These are phyloP conservation scores for Zeus faber DNA, from an alignment of 2,113 vertebrate species.

Conservation along the genomic window DNA sequence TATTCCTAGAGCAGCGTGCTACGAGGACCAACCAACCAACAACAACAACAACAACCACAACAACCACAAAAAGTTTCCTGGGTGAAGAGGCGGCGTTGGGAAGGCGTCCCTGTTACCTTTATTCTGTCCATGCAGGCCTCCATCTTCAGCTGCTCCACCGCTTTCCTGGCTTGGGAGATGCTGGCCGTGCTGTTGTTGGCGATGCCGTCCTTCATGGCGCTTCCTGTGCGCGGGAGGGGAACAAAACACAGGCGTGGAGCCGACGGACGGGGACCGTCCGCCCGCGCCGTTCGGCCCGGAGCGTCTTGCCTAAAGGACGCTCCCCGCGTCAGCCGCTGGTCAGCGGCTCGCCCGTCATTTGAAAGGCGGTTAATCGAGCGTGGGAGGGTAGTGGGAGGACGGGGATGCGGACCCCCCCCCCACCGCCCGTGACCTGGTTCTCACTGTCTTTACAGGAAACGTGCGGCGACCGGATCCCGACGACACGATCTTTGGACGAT, in stretches of 20 bases:
- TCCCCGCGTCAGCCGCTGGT: not conserved
- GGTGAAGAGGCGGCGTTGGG: not conserved
- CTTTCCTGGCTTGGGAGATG: slow-evolving; percentile 95
- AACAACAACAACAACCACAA: not conserved
- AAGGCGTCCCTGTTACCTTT: no score
- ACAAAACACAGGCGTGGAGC: slow-evolving; percentile 17
- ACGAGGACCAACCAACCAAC: no score
- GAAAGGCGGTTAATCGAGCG: no score
- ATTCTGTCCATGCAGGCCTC: slow-evolving; percentile 98
- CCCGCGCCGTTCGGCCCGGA: no score
- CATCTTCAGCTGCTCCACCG: slow-evolving; percentile 98
- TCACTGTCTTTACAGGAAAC: no score
- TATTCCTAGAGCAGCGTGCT: no score
- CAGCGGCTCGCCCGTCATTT: no score
- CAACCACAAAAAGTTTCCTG: not conserved
- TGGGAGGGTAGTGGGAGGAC: no score
- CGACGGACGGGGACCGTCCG: not conserved
- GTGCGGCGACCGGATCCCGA: no score
- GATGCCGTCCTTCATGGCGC: slow-evolving; percentile 86
- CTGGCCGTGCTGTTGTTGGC: slow-evolving; percentile 89
- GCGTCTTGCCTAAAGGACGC: not conserved
- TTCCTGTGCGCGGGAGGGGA: slow-evolving; percentile 58
- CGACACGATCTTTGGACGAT: no score
- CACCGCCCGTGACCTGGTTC: no score
- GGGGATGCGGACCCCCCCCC: no score